phyloP scores from a whole-genome alignment of 1,140 invertebrate species.

The Lanistes nyassanus region DNA sequence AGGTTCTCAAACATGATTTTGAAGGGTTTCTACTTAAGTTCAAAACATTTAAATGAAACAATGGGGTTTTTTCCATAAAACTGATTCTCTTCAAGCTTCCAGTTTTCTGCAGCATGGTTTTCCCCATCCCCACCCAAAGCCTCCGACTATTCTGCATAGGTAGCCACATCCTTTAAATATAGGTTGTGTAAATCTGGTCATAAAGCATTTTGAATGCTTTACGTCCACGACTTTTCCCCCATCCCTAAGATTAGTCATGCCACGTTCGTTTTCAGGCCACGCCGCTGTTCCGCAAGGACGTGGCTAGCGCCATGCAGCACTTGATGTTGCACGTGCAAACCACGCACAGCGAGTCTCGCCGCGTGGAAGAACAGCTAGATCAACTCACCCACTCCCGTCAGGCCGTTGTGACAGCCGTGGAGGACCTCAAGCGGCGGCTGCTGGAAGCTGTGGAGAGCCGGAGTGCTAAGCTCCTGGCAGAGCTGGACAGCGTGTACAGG shows the following conservation, averaged over 20 bases:
- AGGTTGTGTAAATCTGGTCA: too few species aligned
- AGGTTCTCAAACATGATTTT: background rate
- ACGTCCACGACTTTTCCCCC: too few species aligned
- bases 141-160: too few species aligned
- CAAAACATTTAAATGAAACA: too few species aligned
- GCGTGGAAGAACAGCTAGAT: conserved; percentile 18
- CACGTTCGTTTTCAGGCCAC: conserved; percentile 5
- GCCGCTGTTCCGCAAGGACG: conserved; percentile 14
- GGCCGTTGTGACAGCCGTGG: background rate
- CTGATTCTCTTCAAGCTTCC: too few species aligned
- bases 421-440: conserved; percentile 8
- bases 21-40: too few species aligned
- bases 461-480: background rate
- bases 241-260: too few species aligned
- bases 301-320: conserved; percentile 18
- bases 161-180: too few species aligned
- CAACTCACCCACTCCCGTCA: conserved; percentile 20
- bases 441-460: conserved; percentile 4
- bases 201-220: too few species aligned
- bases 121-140: too few species aligned
- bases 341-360: conserved; percentile 5
- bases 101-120: too few species aligned
- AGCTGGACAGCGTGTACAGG: conserved; percentile 8
- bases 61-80: too few species aligned
- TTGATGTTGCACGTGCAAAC: conserved; percentile 3